Base-by-base conservation (phyloP, 2,888 invertebrate species). In the Teleiodes luculella region DNA sequence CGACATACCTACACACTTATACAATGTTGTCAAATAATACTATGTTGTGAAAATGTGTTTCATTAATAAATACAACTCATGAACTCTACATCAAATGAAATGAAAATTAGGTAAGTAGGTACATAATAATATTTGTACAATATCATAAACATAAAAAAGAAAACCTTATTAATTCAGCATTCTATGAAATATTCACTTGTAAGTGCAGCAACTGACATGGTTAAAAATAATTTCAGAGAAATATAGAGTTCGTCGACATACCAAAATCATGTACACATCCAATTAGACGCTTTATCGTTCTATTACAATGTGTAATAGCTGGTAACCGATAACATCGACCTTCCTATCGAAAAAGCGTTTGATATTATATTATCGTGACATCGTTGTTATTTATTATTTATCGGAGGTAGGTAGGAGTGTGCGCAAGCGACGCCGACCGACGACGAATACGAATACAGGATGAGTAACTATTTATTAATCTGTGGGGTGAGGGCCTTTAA, bases 271-370 rank as follows among this genome's bases (percentile, higher is more conserved):
- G 58, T 65, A 61, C 64, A 62, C 63, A 62, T 61, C 77, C 68
- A 79, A 76, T 77, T 79, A 80, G 79, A 74, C 72, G 77, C 76
- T 77, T 83, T 83, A 85, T 83, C 84, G 70, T 67, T 61, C 72
- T 74, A 80, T 82, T 80, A 83, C 80, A 82, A 80, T 79, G 70
- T 83, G 81, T 84, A 85, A 83, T 84, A 78, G 74, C 77, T 78
- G 74, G 63, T 80, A 83, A 83, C 82, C 78, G 84, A 85, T 86
- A 84, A 82, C 83, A 78, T 71, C 83, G 83, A 81, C 81, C 82
- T 78, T 77, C 71, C 76, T 79, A 83, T 82, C 79, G 68, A 80
- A 83, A 82, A 72, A 78, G 67, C 73, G 76, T 76, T 78, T 72
- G 74, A 77, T 76, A 76, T 76, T 81, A 4, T 78, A 81, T 79